A percentile compares a stretch with the other conserved stretches of the same genome.
Conservation (phyloP, 2,888 invertebrate genomes). For the Mystacides longicornis region DNA sequence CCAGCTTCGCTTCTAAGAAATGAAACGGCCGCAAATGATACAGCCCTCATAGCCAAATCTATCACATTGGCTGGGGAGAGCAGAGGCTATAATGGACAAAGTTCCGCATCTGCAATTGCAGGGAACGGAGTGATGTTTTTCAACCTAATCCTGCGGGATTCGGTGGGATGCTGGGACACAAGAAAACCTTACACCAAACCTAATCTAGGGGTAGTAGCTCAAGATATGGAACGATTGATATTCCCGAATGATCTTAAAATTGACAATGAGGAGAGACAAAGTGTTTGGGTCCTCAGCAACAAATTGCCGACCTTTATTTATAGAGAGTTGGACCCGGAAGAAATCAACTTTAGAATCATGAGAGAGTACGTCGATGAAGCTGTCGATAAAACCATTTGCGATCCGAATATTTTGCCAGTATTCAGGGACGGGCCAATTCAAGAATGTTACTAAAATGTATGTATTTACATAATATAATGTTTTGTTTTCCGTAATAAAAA, state of each 20-base stretch:
- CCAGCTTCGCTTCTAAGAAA: constrained; percentile 58
- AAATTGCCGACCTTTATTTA: constrained; percentile 67
- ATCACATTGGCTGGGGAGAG: constrained; percentile 41
- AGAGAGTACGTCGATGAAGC: constrained; percentile 57
- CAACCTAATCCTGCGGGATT: constrained; percentile 68
- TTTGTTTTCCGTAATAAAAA: too few species aligned
- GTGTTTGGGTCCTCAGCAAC: constrained; percentile 72
- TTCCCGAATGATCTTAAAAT: constrained; percentile 78
- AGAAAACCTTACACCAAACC: constrained; percentile 57
- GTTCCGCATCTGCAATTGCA: constrained; percentile 67
- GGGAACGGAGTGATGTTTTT: constrained; percentile 67
- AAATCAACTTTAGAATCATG: constrained; percentile 68
- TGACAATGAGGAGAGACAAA: constrained; percentile 60
- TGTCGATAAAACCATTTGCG: constrained; percentile 61
- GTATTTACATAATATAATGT: too few species aligned
- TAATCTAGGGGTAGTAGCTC: constrained; percentile 57
- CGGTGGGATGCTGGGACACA: constrained; percentile 75
- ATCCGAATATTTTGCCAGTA: constrained; percentile 42
- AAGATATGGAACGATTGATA: constrained; percentile 55
- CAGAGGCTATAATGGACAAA: constrained; percentile 57
- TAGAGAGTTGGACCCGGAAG: constrained; percentile 51
- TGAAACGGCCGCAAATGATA: constrained; percentile 40
- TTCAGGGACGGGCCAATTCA: constrained; percentile 24
- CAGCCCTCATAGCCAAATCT: constrained; percentile 30
- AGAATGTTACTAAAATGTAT: constrained; percentile 15